Conservation (phyloP, 2,113 vertebrate species). For the Crotalus tigris region DNA sequence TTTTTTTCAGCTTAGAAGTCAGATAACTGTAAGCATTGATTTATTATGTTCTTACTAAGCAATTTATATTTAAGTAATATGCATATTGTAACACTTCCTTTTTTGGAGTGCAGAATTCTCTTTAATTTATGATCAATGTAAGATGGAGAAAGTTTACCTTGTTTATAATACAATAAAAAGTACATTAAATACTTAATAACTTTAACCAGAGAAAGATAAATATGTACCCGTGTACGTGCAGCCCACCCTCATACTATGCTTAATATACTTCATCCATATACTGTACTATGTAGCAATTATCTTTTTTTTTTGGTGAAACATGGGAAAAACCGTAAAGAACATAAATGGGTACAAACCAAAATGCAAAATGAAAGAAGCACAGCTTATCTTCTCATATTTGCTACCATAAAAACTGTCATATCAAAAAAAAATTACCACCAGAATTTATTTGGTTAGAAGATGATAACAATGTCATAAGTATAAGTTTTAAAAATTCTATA, state of each 20-base stretch:
- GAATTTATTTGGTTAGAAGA: background rate
- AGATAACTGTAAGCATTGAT: slow-evolving; percentile 16
- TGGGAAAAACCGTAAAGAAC: background rate
- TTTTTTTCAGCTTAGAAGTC: background rate
- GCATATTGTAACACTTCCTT: background rate
- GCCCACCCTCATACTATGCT: background rate
- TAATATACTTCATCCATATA: background rate
- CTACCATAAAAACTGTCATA: background rate
- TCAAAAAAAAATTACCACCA: background rate
- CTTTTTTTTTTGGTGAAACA: slow-evolving; percentile 2
- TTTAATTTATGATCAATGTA: slow-evolving; percentile 18
- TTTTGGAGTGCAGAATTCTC: slow-evolving; percentile 4
- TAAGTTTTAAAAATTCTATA: background rate
- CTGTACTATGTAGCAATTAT: background rate
- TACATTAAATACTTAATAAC: background rate
- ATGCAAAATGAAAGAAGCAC: background rate
- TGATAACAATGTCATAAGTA: background rate
- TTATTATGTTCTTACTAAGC: background rate
- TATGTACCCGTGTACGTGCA: background rate
- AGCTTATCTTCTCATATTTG: background rate
- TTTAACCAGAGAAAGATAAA: slow-evolving; percentile 3
- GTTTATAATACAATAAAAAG: slow-evolving; percentile 16
- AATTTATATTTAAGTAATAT: slow-evolving; percentile 6
- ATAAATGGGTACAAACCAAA: background rate
- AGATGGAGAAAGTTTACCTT: background rate